Conservation (phyloP, 2,113 vertebrate species). For the Platysteira castanea region DNA sequence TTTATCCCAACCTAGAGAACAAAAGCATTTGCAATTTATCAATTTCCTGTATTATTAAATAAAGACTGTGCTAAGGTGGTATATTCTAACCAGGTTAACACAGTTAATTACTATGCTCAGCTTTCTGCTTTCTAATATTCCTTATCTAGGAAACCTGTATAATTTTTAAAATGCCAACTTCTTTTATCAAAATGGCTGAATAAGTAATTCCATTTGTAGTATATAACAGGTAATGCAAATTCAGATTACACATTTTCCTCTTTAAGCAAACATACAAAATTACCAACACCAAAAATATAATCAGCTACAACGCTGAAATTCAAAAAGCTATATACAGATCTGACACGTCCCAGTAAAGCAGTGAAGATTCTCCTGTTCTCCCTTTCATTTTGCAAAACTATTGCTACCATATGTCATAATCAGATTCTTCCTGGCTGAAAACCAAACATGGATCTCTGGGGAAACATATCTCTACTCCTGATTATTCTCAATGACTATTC, state of each 20-base stretch:
- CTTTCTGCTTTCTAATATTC: not conserved
- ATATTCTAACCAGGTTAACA: not conserved
- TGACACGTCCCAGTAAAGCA: not conserved
- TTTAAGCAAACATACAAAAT: not conserved
- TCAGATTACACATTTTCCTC: not conserved
- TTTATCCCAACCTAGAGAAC: conserved; percentile 82
- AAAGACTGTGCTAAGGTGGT: not conserved
- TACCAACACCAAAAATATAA: not conserved
- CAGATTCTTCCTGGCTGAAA: conserved; percentile 6
- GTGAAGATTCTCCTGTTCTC: not conserved
- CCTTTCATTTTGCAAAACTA: not conserved
- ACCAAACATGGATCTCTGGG: not conserved
- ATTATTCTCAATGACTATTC: not conserved
- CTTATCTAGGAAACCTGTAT: not conserved
- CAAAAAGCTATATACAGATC: not conserved
- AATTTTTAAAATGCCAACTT: not conserved
- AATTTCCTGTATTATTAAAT: not conserved
- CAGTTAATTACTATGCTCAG: not conserved
- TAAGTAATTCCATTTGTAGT: not conserved
- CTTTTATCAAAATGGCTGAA: not conserved
- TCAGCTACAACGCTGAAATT: not conserved
- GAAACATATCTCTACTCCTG: not conserved
- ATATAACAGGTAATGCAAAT: not conserved
- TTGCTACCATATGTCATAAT: not conserved
- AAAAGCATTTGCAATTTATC: conserved; percentile 39